A percentile compares a stretch with the other conserved stretches of the same genome.
Evolutionary conservation across 2,113 vertebrate genomes (phyloP).

Genomic region (Orcinus orca): DNA sequence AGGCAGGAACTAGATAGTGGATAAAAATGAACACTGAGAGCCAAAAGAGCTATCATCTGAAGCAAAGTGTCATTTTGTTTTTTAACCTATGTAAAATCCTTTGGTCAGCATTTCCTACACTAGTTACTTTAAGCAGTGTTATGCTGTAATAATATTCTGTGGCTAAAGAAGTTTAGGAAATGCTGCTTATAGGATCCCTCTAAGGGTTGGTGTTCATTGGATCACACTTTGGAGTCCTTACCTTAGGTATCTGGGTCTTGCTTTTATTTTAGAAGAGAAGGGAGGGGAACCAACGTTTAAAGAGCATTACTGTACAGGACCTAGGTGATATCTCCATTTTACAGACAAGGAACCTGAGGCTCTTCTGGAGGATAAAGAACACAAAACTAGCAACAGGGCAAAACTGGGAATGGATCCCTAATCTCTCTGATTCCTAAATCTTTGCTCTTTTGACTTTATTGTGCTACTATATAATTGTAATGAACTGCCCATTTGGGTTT

Average conservation of each 20-base stretch:
- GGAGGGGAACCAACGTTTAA: background rate
- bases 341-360: background rate
- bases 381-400: background rate
- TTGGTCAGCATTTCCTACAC: background rate
- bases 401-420: background rate
- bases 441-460: background rate
- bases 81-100: background rate
- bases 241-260: background rate
- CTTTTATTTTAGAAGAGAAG: slow-evolving; percentile 31
- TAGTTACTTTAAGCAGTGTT: background rate
- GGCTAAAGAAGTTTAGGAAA: background rate
- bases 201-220: background rate
- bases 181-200: background rate
- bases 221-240: background rate
- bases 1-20: background rate
- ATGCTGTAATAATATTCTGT: background rate
- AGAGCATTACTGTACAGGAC: background rate
- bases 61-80: background rate
- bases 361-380: background rate
- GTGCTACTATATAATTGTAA: background rate
- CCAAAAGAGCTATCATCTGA: slow-evolving; percentile 17
- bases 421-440: background rate
- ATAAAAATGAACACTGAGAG: background rate
- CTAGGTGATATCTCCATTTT: background rate
- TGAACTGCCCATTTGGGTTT: background rate